Evolutionary conservation across 1,140 invertebrate genomes (phyloP), one percentile per base, ranked within the genome.

Genomic region (Stenopsyche tienmushanensis): DNA sequence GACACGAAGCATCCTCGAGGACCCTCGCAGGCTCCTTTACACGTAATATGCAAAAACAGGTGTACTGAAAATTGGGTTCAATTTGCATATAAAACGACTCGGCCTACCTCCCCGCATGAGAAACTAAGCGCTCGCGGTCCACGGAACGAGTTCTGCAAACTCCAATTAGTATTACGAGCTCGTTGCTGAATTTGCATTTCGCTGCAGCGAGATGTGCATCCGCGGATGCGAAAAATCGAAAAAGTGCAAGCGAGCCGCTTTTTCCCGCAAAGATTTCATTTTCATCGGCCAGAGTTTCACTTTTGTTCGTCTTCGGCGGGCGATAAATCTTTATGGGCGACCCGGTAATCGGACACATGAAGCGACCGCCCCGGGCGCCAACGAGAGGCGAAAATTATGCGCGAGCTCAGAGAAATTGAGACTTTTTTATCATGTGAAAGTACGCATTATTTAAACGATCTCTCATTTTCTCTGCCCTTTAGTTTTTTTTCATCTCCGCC

Each of bases 161-260:
- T 42, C 54, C 57, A 60, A 60, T 60, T 34, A 34, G 29, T 34
- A 34, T 34, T 60, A 60, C 20, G 2, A 25, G 53, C 29, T 13
- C 29, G 29, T 34, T 57, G 29, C 55, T 18, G n/a, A 49, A 60
- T 60, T 60, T 60, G 57, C 57, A 60, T 60, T 60, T 60, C 41
- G 47, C 57, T 60, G 23, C 47, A 41, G 44, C 44, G 29, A 13
- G 29, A 5, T 34, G 5, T 34, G 29, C 29, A 13, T 13, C 5
- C 5, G 44, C 18, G 44, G 3, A 20, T 47, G 8, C 8, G 17
- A 47, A 47, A 47, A 47, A 20, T 47, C 8, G 44, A 15, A 47
- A 15, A 47, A 15, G 44, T 47, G 10, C 44, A 20, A 5, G 17
- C 10, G 17, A 5, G 17, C 44, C 8, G 44, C 29, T 13, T 34